These are phyloP conservation scores for Apamea anceps DNA, from an alignment of 2,888 invertebrate species.

Conservation along the genomic window DNA sequence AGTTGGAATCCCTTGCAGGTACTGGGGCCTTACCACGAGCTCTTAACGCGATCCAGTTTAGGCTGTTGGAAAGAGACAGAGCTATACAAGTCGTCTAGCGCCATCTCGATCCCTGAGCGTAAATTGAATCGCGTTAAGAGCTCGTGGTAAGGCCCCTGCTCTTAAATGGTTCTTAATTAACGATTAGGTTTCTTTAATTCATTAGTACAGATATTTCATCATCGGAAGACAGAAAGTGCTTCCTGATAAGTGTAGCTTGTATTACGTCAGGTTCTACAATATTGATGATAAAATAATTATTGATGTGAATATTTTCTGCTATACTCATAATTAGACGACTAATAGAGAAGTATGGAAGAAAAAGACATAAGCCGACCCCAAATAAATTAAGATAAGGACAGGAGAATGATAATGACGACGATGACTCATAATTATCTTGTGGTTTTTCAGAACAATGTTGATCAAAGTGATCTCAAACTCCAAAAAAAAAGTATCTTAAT, in stretches of 20 bases:
- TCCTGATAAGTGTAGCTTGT: neutral
- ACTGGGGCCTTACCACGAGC: no score
- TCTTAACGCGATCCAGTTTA: no score
- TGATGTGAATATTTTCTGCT: neutral
- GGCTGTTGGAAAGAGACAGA: no score
- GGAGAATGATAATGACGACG: no score
- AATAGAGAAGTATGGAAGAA: no score
- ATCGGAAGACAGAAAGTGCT: neutral
- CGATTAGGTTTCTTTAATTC: constrained; percentile 5
- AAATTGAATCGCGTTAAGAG: no score
- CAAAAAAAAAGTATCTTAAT: constrained; percentile 1
- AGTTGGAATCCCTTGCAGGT: constrained; percentile 16
- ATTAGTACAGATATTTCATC: constrained; percentile 12
- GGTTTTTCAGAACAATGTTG: neutral
- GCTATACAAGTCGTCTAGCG: no score
- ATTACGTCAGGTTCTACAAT: neutral
- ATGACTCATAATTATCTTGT: neutral
- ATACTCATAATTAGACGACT: no score
- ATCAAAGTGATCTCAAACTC: neutral
- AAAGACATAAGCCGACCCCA: no score
- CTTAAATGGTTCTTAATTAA: constrained; percentile 43
- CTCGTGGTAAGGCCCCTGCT: no score
- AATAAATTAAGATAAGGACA: no score
- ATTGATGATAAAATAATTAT: constrained; percentile 7
- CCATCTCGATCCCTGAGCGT: no score